Conservation (phyloP, 2,888 invertebrate species). For the Hoplodrina ambigua region DNA sequence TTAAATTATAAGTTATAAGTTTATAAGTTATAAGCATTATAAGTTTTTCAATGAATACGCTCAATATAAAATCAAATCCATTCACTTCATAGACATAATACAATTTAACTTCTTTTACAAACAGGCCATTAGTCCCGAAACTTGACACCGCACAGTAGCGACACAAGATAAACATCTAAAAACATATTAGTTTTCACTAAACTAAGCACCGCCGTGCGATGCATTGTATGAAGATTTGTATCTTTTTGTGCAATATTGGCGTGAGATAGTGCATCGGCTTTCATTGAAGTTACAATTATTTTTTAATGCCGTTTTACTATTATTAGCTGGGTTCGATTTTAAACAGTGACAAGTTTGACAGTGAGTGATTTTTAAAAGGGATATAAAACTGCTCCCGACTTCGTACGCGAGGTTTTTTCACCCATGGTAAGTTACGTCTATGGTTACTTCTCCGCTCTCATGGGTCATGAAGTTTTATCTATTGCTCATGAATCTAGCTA, state of each 20-base stretch:
- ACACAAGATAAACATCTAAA: constrained; percentile 80
- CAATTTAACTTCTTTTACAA: constrained; percentile 57
- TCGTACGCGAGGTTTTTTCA: no score
- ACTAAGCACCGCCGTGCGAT: constrained; percentile 74
- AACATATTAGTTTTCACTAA: constrained; percentile 89
- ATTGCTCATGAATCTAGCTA: no score
- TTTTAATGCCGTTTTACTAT: constrained; percentile 19
- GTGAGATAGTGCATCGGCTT: constrained; percentile 69
- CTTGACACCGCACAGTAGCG: constrained; percentile 76
- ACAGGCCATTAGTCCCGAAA: constrained; percentile 71
- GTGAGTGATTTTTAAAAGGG: no score
- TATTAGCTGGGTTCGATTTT: constrained; percentile 17
- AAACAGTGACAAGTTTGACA: constrained; percentile 22
- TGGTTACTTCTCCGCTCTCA: no score
- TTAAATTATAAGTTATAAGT: constrained; percentile 4
- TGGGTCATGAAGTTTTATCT: no score
- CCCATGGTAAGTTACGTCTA: no score
- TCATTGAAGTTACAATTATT: constrained; percentile 53
- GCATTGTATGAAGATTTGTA: constrained; percentile 66
- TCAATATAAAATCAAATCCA: constrained; percentile 45
- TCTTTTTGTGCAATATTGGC: constrained; percentile 78
- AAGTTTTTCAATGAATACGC: constrained; percentile 19
- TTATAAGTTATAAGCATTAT: no score
- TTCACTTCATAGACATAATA: constrained; percentile 53
- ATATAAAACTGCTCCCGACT: no score